Evolutionary conservation across 2,888 invertebrate species (phyloP), one percentile per base, ranked within the genome.

Genomic region (Rhamnusium bicolor): DNA sequence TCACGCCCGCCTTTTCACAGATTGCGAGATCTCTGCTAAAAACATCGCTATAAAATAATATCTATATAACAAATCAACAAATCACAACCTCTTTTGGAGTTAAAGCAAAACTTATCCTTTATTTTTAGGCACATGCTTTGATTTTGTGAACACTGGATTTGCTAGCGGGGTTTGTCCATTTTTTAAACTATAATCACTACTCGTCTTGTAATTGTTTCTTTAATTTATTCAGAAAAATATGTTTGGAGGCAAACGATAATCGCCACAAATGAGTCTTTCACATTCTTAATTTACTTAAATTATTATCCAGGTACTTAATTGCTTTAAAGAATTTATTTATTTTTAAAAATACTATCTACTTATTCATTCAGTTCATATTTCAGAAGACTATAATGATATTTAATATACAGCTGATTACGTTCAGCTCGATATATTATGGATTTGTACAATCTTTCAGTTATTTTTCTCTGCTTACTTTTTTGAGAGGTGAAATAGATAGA

Each of bases 41-140:
- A 51, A 51, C 51, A 10, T 51, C 51, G 16, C 19, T 19, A 51
- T 51, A 51, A 51, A 51, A 51, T 19, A 51, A 51, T 16, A 29
- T 10, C 29, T 14, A 32, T 18, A 60, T 60, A 18, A 60, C 32
- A 12, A n/a, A 29, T 18, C 10, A 60, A 32, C 58, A 63, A 63
- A 53, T 63, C 49, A 63, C 63, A 53, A 65, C 65, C 63, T 53
- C 32, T 32, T 32, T 53, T 65, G 18, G 40, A 40, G 19, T 32
- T 24, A 63, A 65, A 65, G 65, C 65, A 32, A 51, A 63, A 54
- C 61, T 69, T 60, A 69, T 69, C 19, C 16, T 32, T 24, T 21
- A 75, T 46, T 49, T 71, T 76, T 74, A 81, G 81, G 81, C 81
- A 81, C 81, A 81, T 79, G 79, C 81, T 80, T 81, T 74, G 75